phyloP scores from a whole-genome alignment of 2,797 vertebrate species.

The Streptopelia turtur region DNA sequence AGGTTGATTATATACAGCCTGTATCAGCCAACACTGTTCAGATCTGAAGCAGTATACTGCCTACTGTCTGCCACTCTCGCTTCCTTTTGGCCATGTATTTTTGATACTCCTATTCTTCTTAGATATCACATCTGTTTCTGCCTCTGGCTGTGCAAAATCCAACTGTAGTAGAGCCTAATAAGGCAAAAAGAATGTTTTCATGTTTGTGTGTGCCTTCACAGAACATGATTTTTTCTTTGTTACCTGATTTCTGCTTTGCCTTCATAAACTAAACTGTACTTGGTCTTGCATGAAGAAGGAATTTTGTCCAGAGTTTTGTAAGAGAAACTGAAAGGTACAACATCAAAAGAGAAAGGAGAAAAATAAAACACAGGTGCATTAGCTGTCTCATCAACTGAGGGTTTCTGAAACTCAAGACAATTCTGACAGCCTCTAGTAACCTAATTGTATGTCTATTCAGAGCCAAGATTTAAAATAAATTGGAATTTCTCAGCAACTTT shows the following conservation, averaged over 20 bases:
- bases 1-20: conserved; percentile 19
- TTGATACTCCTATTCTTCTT: neutral
- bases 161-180: neutral
- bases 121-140: neutral
- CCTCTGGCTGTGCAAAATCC: neutral
- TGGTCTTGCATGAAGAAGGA: neutral
- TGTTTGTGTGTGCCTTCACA: neutral
- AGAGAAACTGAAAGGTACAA: neutral
- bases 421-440: neutral
- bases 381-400: neutral
- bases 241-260: neutral
- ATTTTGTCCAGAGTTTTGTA: neutral
- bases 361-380: neutral
- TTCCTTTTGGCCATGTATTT: neutral
- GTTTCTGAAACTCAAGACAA: neutral
- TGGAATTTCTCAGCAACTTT: neutral
- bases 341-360: neutral
- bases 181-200: rapidly evolving
- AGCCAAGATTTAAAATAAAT: neutral
- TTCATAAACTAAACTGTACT: neutral
- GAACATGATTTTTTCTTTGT: neutral
- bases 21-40: neutral
- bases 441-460: neutral
- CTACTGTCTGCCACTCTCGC: neutral
- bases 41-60: neutral